phyloP scores from a whole-genome alignment of 2,113 vertebrate genomes.

The Nycticorax nycticorax region DNA sequence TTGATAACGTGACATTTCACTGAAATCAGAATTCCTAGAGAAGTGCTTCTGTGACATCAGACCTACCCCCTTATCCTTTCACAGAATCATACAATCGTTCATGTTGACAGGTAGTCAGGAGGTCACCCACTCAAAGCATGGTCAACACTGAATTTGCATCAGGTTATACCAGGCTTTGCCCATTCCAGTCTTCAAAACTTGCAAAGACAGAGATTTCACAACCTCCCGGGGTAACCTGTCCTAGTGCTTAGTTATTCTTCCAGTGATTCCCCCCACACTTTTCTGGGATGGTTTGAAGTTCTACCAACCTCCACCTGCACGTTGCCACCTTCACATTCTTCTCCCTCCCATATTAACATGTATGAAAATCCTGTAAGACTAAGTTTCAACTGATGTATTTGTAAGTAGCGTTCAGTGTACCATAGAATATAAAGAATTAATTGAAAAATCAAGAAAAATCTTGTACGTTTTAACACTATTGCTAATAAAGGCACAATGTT shows the following conservation, averaged over 20 bases:
- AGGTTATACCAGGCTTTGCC: rapidly evolving
- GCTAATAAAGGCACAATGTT: not conserved
- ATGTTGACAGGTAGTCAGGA: not conserved
- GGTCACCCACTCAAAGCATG: not conserved
- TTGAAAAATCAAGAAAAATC: not conserved
- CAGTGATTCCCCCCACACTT: not conserved
- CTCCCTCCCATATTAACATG: not conserved
- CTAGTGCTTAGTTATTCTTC: not conserved
- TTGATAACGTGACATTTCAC: not conserved
- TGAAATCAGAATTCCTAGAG: not conserved
- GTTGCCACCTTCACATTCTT: not conserved
- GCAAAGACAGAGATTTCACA: not conserved
- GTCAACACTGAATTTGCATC: not conserved
- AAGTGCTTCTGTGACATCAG: not conserved
- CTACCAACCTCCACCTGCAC: not conserved
- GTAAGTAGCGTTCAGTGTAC: not conserved
- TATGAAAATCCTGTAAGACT: not conserved
- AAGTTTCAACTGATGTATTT: not conserved
- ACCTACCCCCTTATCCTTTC: not conserved
- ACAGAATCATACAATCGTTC: not conserved
- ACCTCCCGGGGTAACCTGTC: not conserved
- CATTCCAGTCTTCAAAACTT: not conserved
- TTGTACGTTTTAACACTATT: not conserved
- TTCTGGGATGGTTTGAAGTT: not conserved
- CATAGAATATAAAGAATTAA: not conserved